Evolutionary conservation across 2,888 invertebrate genomes (phyloP), one percentile per base, ranked within the genome.

Genomic region (Drosophila subsilvestris): DNA sequence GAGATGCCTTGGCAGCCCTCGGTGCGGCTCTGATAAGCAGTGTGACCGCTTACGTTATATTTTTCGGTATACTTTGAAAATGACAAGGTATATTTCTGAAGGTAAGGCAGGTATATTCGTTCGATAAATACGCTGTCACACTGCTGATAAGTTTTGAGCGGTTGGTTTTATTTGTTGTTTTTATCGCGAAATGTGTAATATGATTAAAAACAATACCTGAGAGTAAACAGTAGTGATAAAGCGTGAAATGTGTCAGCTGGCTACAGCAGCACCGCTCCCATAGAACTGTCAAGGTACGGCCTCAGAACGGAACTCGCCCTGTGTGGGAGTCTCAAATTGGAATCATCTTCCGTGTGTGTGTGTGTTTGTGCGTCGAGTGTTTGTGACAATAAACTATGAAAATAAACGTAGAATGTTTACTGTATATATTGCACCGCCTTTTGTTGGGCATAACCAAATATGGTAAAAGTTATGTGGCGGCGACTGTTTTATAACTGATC

Each of bases 241-340:
- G 54, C 20, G 77, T 60, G 68, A 74, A 59, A 77, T 79, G 86
- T 73, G 70, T 65, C 66, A 66, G 17, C 56, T 68, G 62, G 25
- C 58, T 17, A 60, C 55, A 49, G 12, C 12, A 75, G 49, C 71
- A 66, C 37, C n/a, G 66, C 79, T 73, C 67, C 68, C 49, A 32
- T 47, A 59, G 76, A 67, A 63, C 66, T 68, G 71, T 70, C 71
- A 82, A 82, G 88, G 88, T 83, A 82, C 66, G 78, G 68, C 60
- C 48, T 48, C 54, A 69, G 20, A 63, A 48, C 45, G 14, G 59
- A 44, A 47, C 71, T 63, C 69, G 68, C 59, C 70, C 71, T 74
- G 86, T 79, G 83, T 88, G 83, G 88, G 83, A 86, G 83, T 82
- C 65, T 48, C 53, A 45, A 55, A 75, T 75, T 70, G 85, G 80